Evolutionary conservation across 2,888 invertebrate genomes (phyloP).

Genomic region (Folsomia manolachei): DNA sequence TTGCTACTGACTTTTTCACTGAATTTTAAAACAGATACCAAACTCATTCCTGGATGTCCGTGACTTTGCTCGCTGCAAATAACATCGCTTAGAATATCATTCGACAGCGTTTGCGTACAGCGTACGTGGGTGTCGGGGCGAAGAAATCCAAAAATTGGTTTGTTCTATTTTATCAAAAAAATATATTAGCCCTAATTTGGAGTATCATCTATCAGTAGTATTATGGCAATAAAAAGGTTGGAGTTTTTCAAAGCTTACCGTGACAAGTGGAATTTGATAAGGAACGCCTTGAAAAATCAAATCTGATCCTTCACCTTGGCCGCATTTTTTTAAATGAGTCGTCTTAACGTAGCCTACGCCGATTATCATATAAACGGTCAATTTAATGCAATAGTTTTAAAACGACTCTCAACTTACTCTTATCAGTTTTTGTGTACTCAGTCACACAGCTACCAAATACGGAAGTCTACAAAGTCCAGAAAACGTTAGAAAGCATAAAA

Average conservation of each 20-base stretch:
- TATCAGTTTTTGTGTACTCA: background rate
- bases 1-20: background rate
- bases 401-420: background rate
- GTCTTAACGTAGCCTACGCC: slow-evolving; percentile 17
- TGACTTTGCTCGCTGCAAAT: background rate
- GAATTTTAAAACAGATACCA: background rate
- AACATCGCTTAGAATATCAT: background rate
- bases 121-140: background rate
- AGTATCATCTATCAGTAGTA: too few species aligned
- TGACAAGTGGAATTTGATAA: slow-evolving; percentile 14
- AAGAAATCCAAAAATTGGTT: slow-evolving; percentile 4
- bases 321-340: slow-evolving; percentile 16
- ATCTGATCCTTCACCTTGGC: slow-evolving; percentile 12
- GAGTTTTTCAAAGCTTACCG: too few species aligned
- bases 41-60: background rate
- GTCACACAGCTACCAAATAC: slow-evolving; percentile 17
- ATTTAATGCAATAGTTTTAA: background rate
- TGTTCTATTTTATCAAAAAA: background rate
- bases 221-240: too few species aligned
- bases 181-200: background rate
- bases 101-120: background rate
- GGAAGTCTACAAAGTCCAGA: background rate
- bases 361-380: background rate
- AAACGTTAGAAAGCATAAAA: too few species aligned
- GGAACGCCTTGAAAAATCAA: slow-evolving; percentile 15